Base-by-base conservation (phyloP, 2,113 vertebrate species). In the Heloderma charlesbogerti region DNA sequence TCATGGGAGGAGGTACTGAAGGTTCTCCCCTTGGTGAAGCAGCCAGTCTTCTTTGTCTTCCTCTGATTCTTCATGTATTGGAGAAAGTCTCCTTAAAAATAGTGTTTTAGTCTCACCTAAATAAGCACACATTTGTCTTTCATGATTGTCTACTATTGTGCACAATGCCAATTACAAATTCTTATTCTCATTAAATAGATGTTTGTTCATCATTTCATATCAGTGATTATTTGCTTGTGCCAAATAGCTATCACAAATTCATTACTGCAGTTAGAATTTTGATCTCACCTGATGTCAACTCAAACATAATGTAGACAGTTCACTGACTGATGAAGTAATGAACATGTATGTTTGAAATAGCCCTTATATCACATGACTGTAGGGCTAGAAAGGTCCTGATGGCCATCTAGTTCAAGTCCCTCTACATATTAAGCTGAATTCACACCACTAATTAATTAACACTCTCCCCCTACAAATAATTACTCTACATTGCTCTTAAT, bases 41-140 rank as follows among this genome's bases (percentile, higher is more conserved):
- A 8, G 57, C 57, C 57, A 60, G 57, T 16, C 57, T 60, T 15
- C 57, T 13, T 60, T 16, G 57, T 15, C 16, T 16, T 60, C 57
- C 57, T 60, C 57, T 60, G 57, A 60, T 60, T 60, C 57, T 13
- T 60, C 57, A 9, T 60, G 57, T 16, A 60, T 60, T 60, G 57
- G 16, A 60, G 40, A 75, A 85, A 81, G 34, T n/a, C 10, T 89
- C 1, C 77, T 20, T 54, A 67, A 84, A 43, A 89, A 93, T 83
- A 95, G 2, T 1, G 25, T 29, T 71, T 0, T 0, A 0, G 81
- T 71, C 10, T 37, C 83, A 12, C 48, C 43, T 45, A 1, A 31
- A 43, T 66, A 34, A 18, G 63, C 15, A 31, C 31, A 79, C 75
- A 13, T 48, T 12, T 16, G 34, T 8, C 54, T 81, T 82, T 92